Conservation (phyloP, 2,888 invertebrate species). For the Chymomyza amoena region DNA sequence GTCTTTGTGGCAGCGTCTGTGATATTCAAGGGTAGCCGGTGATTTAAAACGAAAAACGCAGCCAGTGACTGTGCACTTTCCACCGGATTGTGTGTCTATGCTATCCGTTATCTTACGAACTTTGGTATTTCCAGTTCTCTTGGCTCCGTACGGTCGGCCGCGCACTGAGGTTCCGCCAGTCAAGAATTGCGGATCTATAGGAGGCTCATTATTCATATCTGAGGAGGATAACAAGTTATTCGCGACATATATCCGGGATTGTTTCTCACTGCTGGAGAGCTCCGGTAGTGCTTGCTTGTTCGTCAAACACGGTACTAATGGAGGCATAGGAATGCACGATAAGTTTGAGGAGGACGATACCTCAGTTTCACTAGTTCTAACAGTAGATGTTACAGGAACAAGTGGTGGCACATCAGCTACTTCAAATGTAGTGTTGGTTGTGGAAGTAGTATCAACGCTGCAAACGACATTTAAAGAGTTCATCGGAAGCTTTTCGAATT, state of each 20-base stretch:
- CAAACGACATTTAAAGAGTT: background rate
- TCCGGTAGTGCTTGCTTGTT: slow-evolving; percentile 12
- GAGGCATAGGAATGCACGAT: slow-evolving; percentile 43
- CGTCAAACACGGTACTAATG: slow-evolving; percentile 46
- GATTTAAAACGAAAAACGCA: slow-evolving; percentile 77
- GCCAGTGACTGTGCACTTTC: slow-evolving; percentile 73
- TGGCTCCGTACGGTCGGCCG: slow-evolving; percentile 77
- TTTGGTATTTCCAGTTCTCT: slow-evolving; percentile 70
- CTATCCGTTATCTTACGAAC: slow-evolving; percentile 49
- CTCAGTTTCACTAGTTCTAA: background rate
- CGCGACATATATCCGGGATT: slow-evolving; percentile 77
- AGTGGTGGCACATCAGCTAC: slow-evolving; percentile 53
- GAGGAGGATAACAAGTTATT: slow-evolving; percentile 69
- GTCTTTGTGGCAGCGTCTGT: slow-evolving; percentile 74
- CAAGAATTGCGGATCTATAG: slow-evolving; percentile 20
- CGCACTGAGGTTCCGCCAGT: slow-evolving; percentile 72
- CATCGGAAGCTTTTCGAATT: background rate
- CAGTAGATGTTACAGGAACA: slow-evolving; percentile 51
- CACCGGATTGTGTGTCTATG: slow-evolving; percentile 49
- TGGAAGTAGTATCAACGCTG: background rate
- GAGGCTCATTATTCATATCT: slow-evolving; percentile 30
- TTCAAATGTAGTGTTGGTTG: slow-evolving; percentile 17
- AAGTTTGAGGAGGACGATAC: slow-evolving; percentile 3
- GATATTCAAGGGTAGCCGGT: slow-evolving; percentile 71
- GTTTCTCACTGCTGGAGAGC: slow-evolving; percentile 49